Conservation (phyloP, 2,113 vertebrate species). For the Pachyramphus minor region DNA sequence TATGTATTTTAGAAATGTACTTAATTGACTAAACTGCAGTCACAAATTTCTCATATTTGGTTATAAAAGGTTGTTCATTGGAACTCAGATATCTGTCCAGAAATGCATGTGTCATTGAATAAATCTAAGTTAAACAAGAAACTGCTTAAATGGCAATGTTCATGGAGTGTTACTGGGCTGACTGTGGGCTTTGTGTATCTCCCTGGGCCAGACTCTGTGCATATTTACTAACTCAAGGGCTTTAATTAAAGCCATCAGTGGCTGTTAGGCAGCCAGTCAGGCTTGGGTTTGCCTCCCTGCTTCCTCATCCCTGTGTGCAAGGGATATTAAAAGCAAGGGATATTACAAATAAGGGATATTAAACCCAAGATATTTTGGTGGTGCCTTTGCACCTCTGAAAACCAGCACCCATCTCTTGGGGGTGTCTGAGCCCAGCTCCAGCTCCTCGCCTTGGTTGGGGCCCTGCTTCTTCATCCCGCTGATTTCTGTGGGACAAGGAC, state of each 20-base stretch:
- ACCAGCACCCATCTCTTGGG: accelerated
- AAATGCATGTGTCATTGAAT: conserved; percentile 79
- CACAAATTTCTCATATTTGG: conserved; percentile 55
- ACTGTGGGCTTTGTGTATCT: background rate
- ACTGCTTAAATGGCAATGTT: background rate
- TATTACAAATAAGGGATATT: background rate
- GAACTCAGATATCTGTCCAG: conserved; percentile 66
- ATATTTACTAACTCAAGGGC: background rate
- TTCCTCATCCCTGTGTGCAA: background rate
- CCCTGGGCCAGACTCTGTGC: background rate
- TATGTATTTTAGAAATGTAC: conserved; percentile 61
- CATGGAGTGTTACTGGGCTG: background rate
- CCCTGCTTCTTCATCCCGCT: background rate
- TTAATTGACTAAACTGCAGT: conserved; percentile 49
- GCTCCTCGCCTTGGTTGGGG: accelerated
- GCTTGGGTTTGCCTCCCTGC: background rate
- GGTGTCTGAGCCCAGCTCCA: background rate
- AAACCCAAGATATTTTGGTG: background rate
- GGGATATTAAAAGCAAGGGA: background rate
- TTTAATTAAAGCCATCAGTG: conserved; percentile 58
- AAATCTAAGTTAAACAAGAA: conserved; percentile 71
- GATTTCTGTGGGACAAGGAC: background rate
- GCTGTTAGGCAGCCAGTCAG: background rate
- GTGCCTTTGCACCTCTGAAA: background rate
- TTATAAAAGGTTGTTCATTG: conserved; percentile 55